Conservation (phyloP, 2,888 invertebrate species). For the Melieria picta region DNA sequence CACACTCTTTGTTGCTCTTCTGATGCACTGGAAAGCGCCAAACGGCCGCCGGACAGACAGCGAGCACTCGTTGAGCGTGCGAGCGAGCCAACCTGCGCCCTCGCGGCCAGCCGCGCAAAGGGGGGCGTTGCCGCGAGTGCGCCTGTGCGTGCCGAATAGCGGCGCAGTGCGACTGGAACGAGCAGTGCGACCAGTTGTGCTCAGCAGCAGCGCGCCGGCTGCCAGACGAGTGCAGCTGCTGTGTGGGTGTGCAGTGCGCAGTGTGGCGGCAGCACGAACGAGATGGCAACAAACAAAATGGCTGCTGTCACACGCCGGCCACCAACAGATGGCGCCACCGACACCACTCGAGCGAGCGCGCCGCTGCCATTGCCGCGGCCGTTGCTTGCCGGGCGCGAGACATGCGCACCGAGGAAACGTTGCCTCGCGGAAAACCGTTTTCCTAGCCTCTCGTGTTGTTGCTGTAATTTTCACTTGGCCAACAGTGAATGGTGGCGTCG, state of each 20-base stretch:
- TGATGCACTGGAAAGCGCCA: background rate
- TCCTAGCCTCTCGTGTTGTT: no score
- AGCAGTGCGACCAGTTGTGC: conserved; percentile 35
- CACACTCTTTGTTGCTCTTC: no score
- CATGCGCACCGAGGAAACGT: conserved; percentile 16
- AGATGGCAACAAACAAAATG: conserved; percentile 64
- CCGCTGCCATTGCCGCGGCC: background rate
- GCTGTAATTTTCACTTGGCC: no score
- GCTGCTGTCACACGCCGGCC: conserved; percentile 60
- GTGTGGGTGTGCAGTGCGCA: conserved; percentile 40
- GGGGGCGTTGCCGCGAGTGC: conserved; percentile 23
- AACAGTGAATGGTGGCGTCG: no score
- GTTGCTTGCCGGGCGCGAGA: background rate
- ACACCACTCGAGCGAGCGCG: conserved; percentile 17
- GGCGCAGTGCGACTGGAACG: conserved; percentile 35
- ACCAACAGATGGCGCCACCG: conserved; percentile 62
- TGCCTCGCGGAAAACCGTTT: no score
- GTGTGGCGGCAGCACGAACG: conserved; percentile 43
- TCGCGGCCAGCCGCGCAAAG: background rate
- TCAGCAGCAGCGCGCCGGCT: conserved; percentile 11
- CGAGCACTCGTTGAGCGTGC: background rate
- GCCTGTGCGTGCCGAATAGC: conserved; percentile 16
- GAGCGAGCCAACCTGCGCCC: conserved; percentile 6
- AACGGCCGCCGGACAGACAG: background rate
- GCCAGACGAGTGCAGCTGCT: background rate